These are phyloP conservation scores for Ophiodon elongatus DNA, from an alignment of 2,113 vertebrate genomes.

Conservation along the genomic window DNA sequence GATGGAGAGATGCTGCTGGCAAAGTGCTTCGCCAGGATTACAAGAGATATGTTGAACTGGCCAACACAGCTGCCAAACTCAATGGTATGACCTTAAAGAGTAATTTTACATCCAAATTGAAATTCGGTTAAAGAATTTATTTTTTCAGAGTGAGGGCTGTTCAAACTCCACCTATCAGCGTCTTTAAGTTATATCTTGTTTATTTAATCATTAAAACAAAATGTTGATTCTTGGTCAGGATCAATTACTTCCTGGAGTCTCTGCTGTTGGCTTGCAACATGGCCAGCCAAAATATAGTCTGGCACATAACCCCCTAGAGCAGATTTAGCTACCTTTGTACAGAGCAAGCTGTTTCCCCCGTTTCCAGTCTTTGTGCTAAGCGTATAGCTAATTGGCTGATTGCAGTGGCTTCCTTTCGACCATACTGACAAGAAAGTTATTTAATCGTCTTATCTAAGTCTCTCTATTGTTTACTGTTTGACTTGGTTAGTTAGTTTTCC, in stretches of 20 bases:
- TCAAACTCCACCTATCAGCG: not conserved
- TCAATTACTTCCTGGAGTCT: not conserved
- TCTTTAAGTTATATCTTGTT: not conserved
- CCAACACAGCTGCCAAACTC: constrained; percentile 91
- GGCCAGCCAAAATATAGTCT: not conserved
- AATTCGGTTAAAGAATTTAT: not conserved
- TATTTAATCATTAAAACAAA: not conserved
- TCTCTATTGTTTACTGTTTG: not conserved
- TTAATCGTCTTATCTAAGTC: not conserved
- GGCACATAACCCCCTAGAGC: not conserved
- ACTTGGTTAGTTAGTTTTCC: not conserved
- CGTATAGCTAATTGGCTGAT: not conserved
- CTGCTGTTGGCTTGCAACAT: not conserved
- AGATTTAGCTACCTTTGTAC: not conserved
- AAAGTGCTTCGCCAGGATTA: constrained; percentile 86
- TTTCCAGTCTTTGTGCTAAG: not conserved
- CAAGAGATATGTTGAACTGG: constrained; percentile 90
- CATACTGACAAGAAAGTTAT: not conserved
- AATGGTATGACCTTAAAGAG: constrained; percentile 87
- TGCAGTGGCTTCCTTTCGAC: not conserved
- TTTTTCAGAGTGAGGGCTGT: not conserved
- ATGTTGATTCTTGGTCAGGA: not conserved
- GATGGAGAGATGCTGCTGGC: constrained; percentile 92
- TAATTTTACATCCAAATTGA: not conserved
- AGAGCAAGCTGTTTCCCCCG: not conserved